Base-by-base conservation (phyloP, 2,113 vertebrate genomes). In the Mesitornis unicolor region DNA sequence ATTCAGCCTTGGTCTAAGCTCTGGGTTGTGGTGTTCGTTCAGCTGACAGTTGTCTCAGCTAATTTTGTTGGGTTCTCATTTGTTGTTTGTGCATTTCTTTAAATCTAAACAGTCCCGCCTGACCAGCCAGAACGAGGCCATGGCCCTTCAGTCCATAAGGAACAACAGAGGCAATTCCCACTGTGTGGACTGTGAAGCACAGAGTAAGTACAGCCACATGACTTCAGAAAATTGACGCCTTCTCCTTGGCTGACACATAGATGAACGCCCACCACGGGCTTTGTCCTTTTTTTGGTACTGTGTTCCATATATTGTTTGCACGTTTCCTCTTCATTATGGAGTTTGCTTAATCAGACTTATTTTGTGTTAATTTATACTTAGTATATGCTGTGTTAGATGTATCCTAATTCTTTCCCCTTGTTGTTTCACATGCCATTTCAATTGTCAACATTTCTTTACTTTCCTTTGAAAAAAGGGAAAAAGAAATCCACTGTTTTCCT, bases 131-230 rank as follows among this genome's bases (percentile, higher is more conserved):
- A 99, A 98, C 0, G 99, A 99, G 95, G 99, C 99, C 92, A 97
- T 99, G 97, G 99, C 99, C 9, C 98, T 99, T 89, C 99, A 99
- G 98, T 99, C 99, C 7, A 98, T 99, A 88, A 96, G 99, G 45
- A 98, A 98, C 89, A 98, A 99, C 95, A 95, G 99, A 45, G 99
- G 99, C 81, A 99, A 99, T 63, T 98, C 98, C 2, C 99, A 98
- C 97, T 99, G 99, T 5, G 99, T 99, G 86, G 99, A 99, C 98
- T 99, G 99, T 13, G 99, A 99, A 28, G 97, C 99, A 45, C 99
- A 97, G 85, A 99, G 99, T 99, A 95, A 99, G 99, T 99, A 67
- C 1, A 5, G 19, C 13, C 3, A 0, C 20, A 29, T 68, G 35
- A 7, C 51, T 67, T 21, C n/a, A 15, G 43, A 91, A 86, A 47